Evolutionary conservation across 2,113 vertebrate species (phyloP).

Genomic region (Garra rufa): DNA sequence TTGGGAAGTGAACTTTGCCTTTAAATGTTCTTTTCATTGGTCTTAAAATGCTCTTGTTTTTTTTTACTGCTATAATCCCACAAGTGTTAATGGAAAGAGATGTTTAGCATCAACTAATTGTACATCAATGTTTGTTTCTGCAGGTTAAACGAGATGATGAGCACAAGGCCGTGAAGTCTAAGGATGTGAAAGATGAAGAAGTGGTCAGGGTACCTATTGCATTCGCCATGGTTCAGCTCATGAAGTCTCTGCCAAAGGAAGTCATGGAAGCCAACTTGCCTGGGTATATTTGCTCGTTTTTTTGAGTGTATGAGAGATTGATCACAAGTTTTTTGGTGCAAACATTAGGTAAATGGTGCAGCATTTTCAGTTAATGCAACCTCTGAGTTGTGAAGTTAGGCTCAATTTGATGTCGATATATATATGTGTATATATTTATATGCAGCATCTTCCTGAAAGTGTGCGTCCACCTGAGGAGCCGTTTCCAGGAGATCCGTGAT

Average conservation of each 20-base stretch:
- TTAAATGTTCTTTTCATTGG: too few relatives aligned
- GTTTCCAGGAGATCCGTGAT: slow-evolving; percentile 93
- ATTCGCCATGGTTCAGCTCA: slow-evolving; percentile 94
- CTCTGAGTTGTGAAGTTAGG: not conserved
- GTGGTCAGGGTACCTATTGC: slow-evolving; percentile 90
- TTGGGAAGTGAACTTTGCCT: too few relatives aligned
- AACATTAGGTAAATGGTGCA: not conserved
- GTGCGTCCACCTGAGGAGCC: slow-evolving; percentile 89
- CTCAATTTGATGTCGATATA: not conserved
- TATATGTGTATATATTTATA: too few relatives aligned
- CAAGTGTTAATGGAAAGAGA: not conserved
- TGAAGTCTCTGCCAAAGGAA: slow-evolving; percentile 89
- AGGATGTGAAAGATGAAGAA: slow-evolving; percentile 89
- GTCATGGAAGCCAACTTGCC: slow-evolving; percentile 92
- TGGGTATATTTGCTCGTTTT: slow-evolving; percentile 69
- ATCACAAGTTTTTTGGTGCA: not conserved
- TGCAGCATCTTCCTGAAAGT: slow-evolving; percentile 91
- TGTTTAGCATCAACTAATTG: not conserved
- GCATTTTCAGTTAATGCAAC: not conserved
- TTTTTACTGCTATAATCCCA: too few relatives aligned
- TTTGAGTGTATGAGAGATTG: not conserved
- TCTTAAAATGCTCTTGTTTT: too few relatives aligned
- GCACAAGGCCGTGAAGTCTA: slow-evolving; percentile 91
- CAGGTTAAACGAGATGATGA: slow-evolving; percentile 93
- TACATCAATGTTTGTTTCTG: slow-evolving; percentile 33